Base-by-base conservation (phyloP, 1,140 invertebrate genomes). In the Drosophila subobscura region DNA sequence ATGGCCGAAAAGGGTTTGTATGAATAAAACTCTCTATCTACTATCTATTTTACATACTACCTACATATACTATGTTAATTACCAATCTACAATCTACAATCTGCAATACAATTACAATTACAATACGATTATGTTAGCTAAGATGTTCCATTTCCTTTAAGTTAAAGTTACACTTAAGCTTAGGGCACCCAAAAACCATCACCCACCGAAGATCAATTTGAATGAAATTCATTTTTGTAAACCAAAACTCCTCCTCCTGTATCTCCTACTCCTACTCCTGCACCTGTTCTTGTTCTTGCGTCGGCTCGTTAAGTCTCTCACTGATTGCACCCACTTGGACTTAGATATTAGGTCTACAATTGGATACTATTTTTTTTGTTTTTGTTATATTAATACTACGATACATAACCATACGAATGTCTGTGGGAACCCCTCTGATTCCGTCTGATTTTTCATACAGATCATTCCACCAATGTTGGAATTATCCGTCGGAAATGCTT, bases 1-100 rank as follows among this genome's bases (percentile, higher is more conserved):
- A 37, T 37, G 33, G 66, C 66, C 53, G 70, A 50, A 51, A 89
- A 81, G 84, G 83, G 83, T 88, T 88, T 88, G 83, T 88, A 88
- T 88, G 84, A 83, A 73, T 74, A 77, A 80, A 74, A 67, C 81
- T 81, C 81, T 86, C 51, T 80, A 55, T 64, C 25, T 71, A 53
- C 56, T 52, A 51, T 75, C 53, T 75, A 75, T 46, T 59, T 72
- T 61, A 72, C 57, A 50, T 72, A 37, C 33, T 29, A 7, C 27
- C 7, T 33, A 33, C 8, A 33, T 33, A 37, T 37, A 37, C 33
- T 37, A 63, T 55, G 44, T 63, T 64, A 54, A 54, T 53, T 68
- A 68, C 65, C 61, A 54, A 46, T 46, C 10, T 8, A 33, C 29
- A 53, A 51, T 44, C 23, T 51, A 27, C 46, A 46, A 51, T 44